Base-by-base conservation (phyloP, 1,140 invertebrate genomes). In the Dufourea novaeangliae region DNA sequence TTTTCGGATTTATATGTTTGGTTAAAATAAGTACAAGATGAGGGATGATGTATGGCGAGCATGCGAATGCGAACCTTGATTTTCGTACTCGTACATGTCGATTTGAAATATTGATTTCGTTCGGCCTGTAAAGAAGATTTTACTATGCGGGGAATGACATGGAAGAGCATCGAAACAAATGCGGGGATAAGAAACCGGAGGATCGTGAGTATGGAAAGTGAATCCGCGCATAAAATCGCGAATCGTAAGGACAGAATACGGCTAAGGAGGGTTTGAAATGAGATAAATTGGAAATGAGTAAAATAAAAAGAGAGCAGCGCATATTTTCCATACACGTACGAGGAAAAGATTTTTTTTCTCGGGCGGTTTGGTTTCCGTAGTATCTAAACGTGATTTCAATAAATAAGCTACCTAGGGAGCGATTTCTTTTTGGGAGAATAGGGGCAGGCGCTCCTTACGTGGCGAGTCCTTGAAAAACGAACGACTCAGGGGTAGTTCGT, bases 321-420 rank as follows among this genome's bases (percentile, higher is more conserved):
- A 79, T 69, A 78, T 85, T 70, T n/a, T 79, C 78, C 75, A 61
- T 83, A 71, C 66, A 80, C 54, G 61, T 78, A 85, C 27, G 52
- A 79, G 71, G 76, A 56, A 61, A 85, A 84, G 81, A 68, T 73
- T 80, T 78, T 77, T 54, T 59, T 59, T 84, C 52, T 84, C 79
- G 80, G 84, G 79, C 81, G 78, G 81, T 85, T 90, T 82, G 85
- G 79, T 78, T 84, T 85, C 81, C 84, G 61, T 85, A 87, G 59
- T 86, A 87, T 66, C 89, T 91, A 90, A 89, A 89, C 77, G 73
- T 87, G 87, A 87, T 90, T 90, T 91, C 86, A 90, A 90, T 91
- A 90, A 91, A 90, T 91, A 91, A 91, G 86, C 90, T 91, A 90
- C 86, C 89, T 90, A 90, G 83, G 88, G 85, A 88, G 83, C 85